These are phyloP conservation scores for Nephrotoma guestfalica DNA, from an alignment of 2,888 invertebrate species.

Conservation along the genomic window DNA sequence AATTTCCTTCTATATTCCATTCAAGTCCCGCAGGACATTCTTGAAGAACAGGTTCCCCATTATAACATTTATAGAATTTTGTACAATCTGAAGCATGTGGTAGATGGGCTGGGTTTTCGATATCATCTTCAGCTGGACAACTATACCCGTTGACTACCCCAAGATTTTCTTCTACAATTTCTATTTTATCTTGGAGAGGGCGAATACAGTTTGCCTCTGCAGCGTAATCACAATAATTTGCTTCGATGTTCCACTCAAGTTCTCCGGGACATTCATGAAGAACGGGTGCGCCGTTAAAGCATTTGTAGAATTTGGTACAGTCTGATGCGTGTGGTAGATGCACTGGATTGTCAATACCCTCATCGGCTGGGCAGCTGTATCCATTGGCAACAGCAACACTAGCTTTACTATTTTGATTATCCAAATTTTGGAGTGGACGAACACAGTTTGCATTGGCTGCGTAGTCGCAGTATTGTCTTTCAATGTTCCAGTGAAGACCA, in stretches of 20 bases:
- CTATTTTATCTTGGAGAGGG: background rate
- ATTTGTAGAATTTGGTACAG: constrained; percentile 10
- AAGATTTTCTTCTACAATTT: background rate
- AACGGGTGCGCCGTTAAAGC: constrained; percentile 6
- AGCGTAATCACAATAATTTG: background rate
- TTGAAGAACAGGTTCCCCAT: constrained; percentile 5
- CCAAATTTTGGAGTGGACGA: background rate
- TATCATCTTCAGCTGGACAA: background rate
- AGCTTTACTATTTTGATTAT: too few species aligned
- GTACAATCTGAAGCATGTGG: constrained; percentile 8
- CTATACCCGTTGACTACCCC: background rate
- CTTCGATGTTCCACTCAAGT: constrained; percentile 7
- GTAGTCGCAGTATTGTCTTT: background rate
- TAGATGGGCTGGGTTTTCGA: background rate
- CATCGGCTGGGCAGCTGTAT: background rate
- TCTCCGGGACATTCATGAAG: constrained; percentile 6
- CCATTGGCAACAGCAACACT: background rate
- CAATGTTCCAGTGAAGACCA: background rate
- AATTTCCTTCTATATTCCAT: constrained; percentile 5
- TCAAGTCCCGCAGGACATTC: constrained; percentile 6
- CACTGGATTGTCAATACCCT: background rate
- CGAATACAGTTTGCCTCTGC: background rate
- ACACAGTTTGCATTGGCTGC: background rate
- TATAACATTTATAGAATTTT: constrained; percentile 9
- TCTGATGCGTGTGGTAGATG: constrained; percentile 6